These are phyloP conservation scores for Coleophora flavipennella DNA, from an alignment of 2,888 invertebrate genomes.

Conservation along the genomic window DNA sequence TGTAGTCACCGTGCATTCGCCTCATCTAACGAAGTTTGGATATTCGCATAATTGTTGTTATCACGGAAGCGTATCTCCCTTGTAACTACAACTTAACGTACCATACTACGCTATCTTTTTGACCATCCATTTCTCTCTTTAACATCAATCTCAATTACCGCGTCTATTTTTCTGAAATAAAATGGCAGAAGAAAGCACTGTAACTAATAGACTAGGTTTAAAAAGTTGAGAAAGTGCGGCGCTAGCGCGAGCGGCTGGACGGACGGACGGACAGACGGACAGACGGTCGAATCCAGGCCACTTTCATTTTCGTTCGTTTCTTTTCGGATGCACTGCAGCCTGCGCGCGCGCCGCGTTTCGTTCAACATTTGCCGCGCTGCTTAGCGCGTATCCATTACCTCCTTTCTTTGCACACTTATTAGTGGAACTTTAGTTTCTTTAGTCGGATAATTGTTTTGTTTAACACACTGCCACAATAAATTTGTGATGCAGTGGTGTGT, in stretches of 20 bases:
- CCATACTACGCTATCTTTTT: too few species aligned
- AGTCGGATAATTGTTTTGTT: slow-evolving; percentile 13
- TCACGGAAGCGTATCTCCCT: too few species aligned
- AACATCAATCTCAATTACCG: neutral
- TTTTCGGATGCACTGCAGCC: slow-evolving; percentile 63
- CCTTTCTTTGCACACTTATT: slow-evolving; percentile 47
- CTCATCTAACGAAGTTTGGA: too few species aligned
- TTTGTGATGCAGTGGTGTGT: too few species aligned
- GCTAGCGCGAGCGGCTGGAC: slow-evolving; percentile 21
- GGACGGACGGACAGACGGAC: slow-evolving; percentile 37
- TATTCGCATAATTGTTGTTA: too few species aligned
- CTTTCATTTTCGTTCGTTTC: slow-evolving; percentile 72
- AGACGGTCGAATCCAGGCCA: slow-evolving; percentile 53
- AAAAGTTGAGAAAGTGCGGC: slow-evolving; percentile 57
- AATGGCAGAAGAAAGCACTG: slow-evolving; percentile 18
- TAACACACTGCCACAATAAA: slow-evolving; percentile 7
- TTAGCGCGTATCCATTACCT: slow-evolving; percentile 56
- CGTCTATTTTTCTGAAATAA: neutral
- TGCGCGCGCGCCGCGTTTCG: neutral
- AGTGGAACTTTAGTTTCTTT: slow-evolving; percentile 26
- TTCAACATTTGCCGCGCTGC: slow-evolving; percentile 47
- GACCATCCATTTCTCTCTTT: too few species aligned
- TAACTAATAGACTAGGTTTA: slow-evolving; percentile 58
- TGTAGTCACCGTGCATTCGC: too few species aligned
- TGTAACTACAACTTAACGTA: too few species aligned